Evolutionary conservation across 2,797 vertebrate species (phyloP).

Genomic region (Phataginus tricuspis): DNA sequence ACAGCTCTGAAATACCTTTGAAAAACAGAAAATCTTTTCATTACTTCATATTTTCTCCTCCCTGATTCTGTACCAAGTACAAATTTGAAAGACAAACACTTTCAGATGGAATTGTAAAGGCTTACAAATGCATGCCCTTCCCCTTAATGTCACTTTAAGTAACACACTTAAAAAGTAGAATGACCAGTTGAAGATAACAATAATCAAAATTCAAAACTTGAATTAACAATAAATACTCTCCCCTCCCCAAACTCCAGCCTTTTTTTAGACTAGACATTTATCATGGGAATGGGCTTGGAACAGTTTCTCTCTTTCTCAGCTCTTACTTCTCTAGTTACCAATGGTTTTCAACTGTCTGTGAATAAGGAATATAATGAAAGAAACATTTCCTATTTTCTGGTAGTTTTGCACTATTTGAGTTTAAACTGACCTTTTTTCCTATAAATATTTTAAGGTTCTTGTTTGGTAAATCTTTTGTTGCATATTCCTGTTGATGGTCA

Average conservation of each 20-base stretch:
- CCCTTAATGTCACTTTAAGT: not conserved
- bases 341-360: not conserved
- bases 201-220: not conserved
- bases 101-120: not conserved
- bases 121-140: not conserved
- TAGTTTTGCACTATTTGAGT: not conserved
- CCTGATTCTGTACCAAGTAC: not conserved
- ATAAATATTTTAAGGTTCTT: not conserved
- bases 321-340: not conserved
- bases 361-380: not conserved
- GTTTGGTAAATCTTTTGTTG: not conserved
- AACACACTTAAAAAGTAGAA: not conserved
- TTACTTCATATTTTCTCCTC: not conserved
- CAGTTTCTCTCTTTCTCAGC: not conserved
- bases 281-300: not conserved
- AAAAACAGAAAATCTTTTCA: not conserved
- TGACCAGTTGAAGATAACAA: not conserved
- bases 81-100: constrained; percentile 54
- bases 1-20: not conserved
- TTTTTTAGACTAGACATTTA: not conserved
- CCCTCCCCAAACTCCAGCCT: not conserved
- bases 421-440: not conserved
- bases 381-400: not conserved
- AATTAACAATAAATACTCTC: not conserved
- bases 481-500: not conserved